Conservation (phyloP, 1,140 invertebrate species). For the Pristionchus pacificus region DNA sequence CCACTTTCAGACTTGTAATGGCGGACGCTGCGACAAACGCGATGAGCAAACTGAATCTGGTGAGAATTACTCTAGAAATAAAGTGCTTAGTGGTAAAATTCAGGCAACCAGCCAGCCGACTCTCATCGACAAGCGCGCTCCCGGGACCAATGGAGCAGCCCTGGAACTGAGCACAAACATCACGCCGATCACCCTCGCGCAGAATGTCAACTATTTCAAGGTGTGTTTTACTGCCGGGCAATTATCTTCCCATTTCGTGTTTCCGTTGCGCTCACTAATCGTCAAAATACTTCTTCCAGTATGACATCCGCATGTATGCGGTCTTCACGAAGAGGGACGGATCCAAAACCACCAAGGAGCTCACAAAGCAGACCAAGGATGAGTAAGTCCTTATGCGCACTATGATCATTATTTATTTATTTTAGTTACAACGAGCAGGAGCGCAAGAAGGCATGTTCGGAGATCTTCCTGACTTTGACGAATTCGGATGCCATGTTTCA, state of each 20-base stretch:
- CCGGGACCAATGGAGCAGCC: not conserved
- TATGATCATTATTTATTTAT: not conserved
- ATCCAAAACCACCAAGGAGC: not conserved
- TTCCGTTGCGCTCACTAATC: too few species aligned
- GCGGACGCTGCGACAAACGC: not conserved
- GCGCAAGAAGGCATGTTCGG: not conserved
- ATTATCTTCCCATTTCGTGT: too few species aligned
- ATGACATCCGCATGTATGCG: not conserved
- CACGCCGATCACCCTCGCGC: not conserved
- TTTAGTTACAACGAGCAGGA: not conserved
- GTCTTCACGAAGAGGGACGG: too few species aligned
- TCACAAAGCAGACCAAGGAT: not conserved
- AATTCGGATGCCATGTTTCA: not conserved
- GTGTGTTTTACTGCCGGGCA: too few species aligned
- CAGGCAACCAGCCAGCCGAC: not conserved
- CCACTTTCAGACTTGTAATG: too few species aligned
- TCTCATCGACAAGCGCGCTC: not conserved
- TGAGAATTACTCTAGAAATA: not conserved
- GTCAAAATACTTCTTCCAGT: too few species aligned
- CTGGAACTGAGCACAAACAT: not conserved
- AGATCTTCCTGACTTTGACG: not conserved
- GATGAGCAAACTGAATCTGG: not conserved
- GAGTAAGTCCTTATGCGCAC: not conserved
- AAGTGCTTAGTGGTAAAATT: not conserved
- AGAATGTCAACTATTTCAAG: not conserved